Base-by-base conservation (phyloP, 2,888 invertebrate species). In the Stictocephala bisonia region DNA sequence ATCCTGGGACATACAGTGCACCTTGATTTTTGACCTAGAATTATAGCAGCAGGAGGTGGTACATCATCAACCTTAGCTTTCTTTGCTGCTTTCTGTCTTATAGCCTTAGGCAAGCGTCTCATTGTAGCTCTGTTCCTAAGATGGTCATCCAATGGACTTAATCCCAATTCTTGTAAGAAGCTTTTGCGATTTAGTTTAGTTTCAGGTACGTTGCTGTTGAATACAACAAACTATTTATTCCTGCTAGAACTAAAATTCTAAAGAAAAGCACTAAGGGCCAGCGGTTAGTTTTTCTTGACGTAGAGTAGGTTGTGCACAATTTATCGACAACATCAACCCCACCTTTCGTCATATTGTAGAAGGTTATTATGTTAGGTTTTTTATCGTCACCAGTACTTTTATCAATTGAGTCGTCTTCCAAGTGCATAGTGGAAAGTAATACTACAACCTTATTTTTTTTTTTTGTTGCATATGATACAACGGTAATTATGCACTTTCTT, bases 381-480 rank as follows among this genome's bases (percentile, higher is more conserved):
- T n/a, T n/a, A n/a, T 56, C 51, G n/a, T 69, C 69, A 13, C 50
- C 48, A 3, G 56, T 75, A n/a, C 31, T 35, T 22, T 40, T 18
- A 50, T 68, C 60, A 31, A 69, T 58, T 2, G n/a, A 27, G 11
- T 15, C 51, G 15, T 41, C 67, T 15, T 48, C 18, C 58, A 73
- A 53, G 67, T 75, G 75, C 71, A 73, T 74, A 44, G 72, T 67
- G 3, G 75, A 76, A 31, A 73, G 53, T 7, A 76, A 41, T 6
- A 76, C n/a, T 15, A 75, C 73, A 26, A n/a, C n/a, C n/a, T n/a
- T n/a, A n/a, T n/a, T n/a, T n/a, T n/a, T n/a, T n/a, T n/a, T n/a
- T n/a, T n/a, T n/a, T n/a, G n/a, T n/a, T n/a, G n/a, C n/a, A n/a
- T n/a, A n/a, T n/a, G n/a, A n/a, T n/a, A n/a, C n/a, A n/a, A n/a